phyloP scores from a whole-genome alignment of 1,140 invertebrate genomes.

The Pentalonia nigronervosa region DNA sequence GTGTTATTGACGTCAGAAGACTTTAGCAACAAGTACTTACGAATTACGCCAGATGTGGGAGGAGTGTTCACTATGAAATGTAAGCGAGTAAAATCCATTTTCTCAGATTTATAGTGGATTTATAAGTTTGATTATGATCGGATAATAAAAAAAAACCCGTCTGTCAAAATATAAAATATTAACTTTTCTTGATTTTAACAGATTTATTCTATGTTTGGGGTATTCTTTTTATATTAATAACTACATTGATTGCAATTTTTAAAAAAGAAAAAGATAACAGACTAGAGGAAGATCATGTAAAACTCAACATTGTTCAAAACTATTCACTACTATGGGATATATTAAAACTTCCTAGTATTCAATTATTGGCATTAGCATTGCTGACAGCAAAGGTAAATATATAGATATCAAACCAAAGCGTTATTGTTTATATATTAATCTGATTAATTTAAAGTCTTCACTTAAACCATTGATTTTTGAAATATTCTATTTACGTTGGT shows the following conservation, averaged over 20 bases:
- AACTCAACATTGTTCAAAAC: constrained; percentile 16
- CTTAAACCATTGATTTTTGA: neutral
- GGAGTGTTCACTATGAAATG: constrained; percentile 86
- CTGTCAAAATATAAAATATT: neutral
- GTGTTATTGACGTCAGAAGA: constrained; percentile 93
- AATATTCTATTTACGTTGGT: neutral
- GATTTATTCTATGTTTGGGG: constrained; percentile 97
- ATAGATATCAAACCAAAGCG: constrained; percentile 56
- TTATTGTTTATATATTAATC: no score
- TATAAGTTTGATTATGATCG: no score
- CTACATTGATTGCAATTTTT: constrained; percentile 88
- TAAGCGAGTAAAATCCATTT: constrained; percentile 62
- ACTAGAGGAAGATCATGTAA: neutral
- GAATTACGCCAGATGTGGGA: constrained; percentile 72
- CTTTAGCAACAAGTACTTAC: constrained; percentile 94
- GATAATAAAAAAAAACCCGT: neutral
- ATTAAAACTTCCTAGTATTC: constrained; percentile 17
- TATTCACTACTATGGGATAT: constrained; percentile 42
- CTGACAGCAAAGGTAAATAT: constrained; percentile 2
- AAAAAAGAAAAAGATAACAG: constrained; percentile 79
- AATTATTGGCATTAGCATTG: neutral
- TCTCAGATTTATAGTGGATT: neutral
- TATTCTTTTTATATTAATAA: constrained; percentile 86
- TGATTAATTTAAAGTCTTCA: neutral
- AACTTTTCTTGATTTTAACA: constrained; percentile 62